Base-by-base conservation (phyloP, 2,113 vertebrate species). In the Dissostichus mawsoni region DNA sequence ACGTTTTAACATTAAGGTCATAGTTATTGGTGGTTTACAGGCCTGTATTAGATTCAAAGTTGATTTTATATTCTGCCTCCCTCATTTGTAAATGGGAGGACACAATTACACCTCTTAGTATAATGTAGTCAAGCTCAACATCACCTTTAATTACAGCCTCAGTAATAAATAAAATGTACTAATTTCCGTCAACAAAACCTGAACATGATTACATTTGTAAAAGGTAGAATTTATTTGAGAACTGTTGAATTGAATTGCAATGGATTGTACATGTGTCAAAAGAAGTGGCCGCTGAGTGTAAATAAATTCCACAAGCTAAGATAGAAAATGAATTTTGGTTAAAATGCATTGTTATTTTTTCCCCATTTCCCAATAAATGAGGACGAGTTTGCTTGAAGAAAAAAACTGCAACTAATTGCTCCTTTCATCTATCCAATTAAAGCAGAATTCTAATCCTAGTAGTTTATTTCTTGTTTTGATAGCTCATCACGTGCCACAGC, bases 361-460 rank as follows among this genome's bases (percentile, higher is more conserved):
- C 25, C 18, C 16, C 62, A 44, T 78, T 91, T 84, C 84, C 74
- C 53, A 66, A 85, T 89, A 90, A 89, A 83, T 83, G 66, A 84
- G 76, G 69, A 84, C 44, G 83, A 87, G 74, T 67, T 86, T 67
- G 88, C 80, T 82, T 67, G 83, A 87, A 78, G 88, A 84, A 81
- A 74, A 62, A 79, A 87, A 91, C 75, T 85, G 81, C 75, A 93
- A 89, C 91, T 94, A 94, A 94, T 94, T 92, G 86, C 91, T 88
- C 77, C 91, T 94, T 94, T 94, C 92, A 94, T 94, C 92, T 88
- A 75, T 82, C 89, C 92, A 93, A 93, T 93, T 93, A 94, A 92
- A 90, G 69, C 76, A 83, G 74, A 86, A 90, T 92, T 88, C 88
- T 90, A 93, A 94, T 92, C 84, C 69, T 20, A 82, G 87, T 80